Conservation (phyloP, 2,888 invertebrate species). For the Quadroppia sp. region DNA sequence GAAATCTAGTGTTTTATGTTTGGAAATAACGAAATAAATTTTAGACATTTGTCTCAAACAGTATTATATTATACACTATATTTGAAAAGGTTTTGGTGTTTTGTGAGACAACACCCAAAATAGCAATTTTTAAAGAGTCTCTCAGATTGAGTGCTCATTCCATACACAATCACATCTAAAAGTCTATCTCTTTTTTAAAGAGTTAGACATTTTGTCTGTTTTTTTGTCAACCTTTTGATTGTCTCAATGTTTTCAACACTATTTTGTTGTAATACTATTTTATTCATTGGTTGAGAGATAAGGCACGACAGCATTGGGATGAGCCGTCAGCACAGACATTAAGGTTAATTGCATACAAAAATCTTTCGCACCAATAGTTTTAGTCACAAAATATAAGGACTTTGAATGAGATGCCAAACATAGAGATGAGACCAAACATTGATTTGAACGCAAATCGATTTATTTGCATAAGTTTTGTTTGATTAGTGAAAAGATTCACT, state of each 20-base stretch:
- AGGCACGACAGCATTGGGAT: slow-evolving; percentile 27
- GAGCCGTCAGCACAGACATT: slow-evolving; percentile 18
- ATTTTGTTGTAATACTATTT: slow-evolving; percentile 16
- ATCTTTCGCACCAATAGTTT: not conserved
- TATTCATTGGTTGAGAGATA: slow-evolving; percentile 34
- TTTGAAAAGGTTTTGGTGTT: slow-evolving; percentile 10
- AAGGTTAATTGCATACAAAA: slow-evolving; percentile 33
- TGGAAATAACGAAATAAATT: not conserved
- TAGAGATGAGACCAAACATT: not conserved
- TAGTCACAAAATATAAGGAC: not conserved
- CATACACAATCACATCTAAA: not conserved
- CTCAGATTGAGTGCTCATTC: not conserved
- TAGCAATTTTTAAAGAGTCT: not conserved
- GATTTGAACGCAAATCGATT: not conserved
- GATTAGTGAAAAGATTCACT: not conserved
- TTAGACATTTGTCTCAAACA: not conserved
- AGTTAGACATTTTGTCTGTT: not conserved
- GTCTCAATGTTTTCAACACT: slow-evolving; percentile 13
- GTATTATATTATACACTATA: not conserved
- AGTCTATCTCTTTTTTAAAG: not conserved
- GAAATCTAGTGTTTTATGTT: not conserved
- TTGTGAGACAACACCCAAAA: slow-evolving; percentile 30
- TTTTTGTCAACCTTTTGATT: not conserved
- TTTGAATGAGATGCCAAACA: not conserved
- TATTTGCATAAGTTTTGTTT: slow-evolving; percentile 30